These are phyloP conservation scores for Lysiphlebus fabarum DNA, from an alignment of 1,140 invertebrate genomes.

Conservation along the genomic window DNA sequence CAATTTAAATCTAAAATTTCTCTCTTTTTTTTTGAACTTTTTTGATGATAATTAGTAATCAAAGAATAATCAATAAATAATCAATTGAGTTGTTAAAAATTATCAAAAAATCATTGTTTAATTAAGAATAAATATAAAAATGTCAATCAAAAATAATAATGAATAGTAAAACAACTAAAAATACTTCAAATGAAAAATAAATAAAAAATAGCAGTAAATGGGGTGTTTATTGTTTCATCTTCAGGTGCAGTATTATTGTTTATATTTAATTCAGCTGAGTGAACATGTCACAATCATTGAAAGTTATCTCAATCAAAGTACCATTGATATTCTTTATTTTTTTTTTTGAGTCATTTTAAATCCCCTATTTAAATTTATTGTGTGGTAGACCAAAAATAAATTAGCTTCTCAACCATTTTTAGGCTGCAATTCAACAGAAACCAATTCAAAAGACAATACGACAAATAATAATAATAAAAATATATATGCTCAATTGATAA, in stretches of 20 bases:
- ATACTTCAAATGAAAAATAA: background rate
- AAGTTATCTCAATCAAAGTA: slow-evolving; percentile 49
- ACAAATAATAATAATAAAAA: slow-evolving; percentile 3
- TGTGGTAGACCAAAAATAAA: slow-evolving; percentile 44
- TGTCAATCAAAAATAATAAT: background rate
- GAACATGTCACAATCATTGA: slow-evolving; percentile 50
- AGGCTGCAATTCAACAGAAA: background rate
- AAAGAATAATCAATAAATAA: too few relatives aligned
- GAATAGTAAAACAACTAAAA: background rate
- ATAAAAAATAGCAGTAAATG: background rate
- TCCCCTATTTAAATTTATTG: slow-evolving; percentile 27
- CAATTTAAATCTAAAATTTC: too few relatives aligned
- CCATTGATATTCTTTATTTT: slow-evolving; percentile 46
- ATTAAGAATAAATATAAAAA: too few relatives aligned
- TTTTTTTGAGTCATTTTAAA: slow-evolving; percentile 27
- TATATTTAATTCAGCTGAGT: slow-evolving; percentile 41
- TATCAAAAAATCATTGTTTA: too few relatives aligned
- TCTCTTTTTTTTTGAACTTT: too few relatives aligned
- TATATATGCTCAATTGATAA: background rate
- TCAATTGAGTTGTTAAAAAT: too few relatives aligned
- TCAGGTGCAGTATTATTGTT: slow-evolving; percentile 23
- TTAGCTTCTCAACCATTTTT: slow-evolving; percentile 31
- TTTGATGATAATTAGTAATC: too few relatives aligned
- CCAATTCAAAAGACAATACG: background rate
- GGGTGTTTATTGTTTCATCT: slow-evolving; percentile 22